A percentile compares a stretch with the other conserved stretches of the same genome.
Conservation (phyloP, 2,888 invertebrate species). For the Slavum lentiscoides region DNA sequence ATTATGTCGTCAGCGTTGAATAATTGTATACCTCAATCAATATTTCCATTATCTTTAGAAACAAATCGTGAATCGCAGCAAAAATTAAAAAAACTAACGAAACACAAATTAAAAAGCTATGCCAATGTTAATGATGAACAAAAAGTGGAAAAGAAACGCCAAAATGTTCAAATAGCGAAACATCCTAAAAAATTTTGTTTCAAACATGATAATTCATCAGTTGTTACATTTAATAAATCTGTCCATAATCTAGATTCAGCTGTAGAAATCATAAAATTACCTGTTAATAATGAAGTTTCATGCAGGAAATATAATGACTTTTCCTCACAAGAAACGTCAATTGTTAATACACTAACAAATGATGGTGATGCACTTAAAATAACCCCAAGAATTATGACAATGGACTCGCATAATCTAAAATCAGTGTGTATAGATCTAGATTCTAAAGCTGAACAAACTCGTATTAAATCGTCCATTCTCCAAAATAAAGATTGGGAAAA, state of each 20-base stretch:
- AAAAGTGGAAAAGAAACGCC: neutral
- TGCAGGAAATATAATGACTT: neutral
- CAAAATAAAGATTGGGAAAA: neutral
- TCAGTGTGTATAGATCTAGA: constrained; percentile 24
- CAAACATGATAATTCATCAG: neutral
- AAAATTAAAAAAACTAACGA: constrained; percentile 55
- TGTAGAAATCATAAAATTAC: neutral
- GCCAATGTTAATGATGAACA: neutral
- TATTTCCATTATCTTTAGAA: constrained; percentile 12
- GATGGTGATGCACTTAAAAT: too few relatives aligned
- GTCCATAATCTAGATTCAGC: neutral
- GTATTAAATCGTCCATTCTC: constrained; percentile 13
- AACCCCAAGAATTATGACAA: neutral
- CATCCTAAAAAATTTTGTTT: neutral
- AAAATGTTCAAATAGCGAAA: neutral
- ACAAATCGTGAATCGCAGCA: constrained; percentile 54
- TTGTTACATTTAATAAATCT: neutral
- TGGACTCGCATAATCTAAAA: neutral
- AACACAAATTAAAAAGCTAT: constrained; percentile 1
- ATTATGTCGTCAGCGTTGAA: neutral
- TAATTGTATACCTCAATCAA: neutral
- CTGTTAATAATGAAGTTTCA: neutral
- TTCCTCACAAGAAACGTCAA: neutral
- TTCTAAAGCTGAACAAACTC: constrained; percentile 28
- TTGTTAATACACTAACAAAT: neutral